Conservation (phyloP, 2,888 invertebrate species). For the Julus scanicus region DNA sequence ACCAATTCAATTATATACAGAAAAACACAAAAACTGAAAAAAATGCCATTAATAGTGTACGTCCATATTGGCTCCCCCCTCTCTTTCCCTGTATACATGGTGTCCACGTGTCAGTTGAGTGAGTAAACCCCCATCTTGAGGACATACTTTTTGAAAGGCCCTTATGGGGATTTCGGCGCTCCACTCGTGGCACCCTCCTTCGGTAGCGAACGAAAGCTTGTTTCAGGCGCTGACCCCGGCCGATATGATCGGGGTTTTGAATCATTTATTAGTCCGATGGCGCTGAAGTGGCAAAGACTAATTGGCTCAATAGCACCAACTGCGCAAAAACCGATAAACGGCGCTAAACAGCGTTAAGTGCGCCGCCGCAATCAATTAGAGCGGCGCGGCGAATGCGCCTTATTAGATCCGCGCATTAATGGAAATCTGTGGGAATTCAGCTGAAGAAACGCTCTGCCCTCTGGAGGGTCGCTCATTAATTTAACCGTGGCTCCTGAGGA, state of each 20-base stretch:
- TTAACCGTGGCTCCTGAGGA: not conserved
- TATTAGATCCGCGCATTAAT: not conserved
- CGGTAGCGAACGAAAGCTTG: not conserved
- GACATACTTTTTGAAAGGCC: too few relatives aligned
- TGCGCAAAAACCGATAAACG: conserved; percentile 3
- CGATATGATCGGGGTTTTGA: conserved; percentile 1
- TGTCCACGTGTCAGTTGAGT: too few relatives aligned
- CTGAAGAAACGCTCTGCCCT: not conserved
- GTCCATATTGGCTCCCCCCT: too few relatives aligned
- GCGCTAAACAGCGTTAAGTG: conserved; percentile 19
- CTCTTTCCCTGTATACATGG: too few relatives aligned
- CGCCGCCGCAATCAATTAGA: conserved; percentile 10
- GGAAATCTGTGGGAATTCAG: not conserved
- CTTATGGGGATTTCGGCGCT: not conserved
- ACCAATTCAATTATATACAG: too few relatives aligned
- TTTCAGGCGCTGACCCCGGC: not conserved
- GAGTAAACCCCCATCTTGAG: too few relatives aligned
- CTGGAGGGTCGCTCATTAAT: conserved; percentile 19
- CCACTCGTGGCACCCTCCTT: not conserved
- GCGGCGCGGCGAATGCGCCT: not conserved
- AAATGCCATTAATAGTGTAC: too few relatives aligned
- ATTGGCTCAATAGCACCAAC: not conserved
- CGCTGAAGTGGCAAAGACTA: conserved; percentile 10
- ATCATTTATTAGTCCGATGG: not conserved
- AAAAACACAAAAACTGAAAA: too few relatives aligned